Base-by-base conservation (phyloP, 53 echinoderm and acorn worm species). In the Echinarachnius parma region DNA sequence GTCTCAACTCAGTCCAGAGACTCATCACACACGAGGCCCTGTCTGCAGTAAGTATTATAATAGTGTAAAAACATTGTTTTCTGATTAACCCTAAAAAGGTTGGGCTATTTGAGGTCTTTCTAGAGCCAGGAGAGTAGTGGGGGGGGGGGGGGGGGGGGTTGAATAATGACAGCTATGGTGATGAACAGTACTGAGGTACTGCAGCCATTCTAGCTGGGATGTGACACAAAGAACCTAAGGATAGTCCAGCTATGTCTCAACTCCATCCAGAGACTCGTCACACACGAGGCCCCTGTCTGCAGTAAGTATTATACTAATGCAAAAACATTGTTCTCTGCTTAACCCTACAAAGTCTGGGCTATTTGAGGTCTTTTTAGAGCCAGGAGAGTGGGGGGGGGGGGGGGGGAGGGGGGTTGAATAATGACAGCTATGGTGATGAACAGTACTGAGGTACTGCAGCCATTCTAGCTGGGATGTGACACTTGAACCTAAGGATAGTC, bases 391-490 rank as follows among this genome's bases (percentile, higher is more conserved):
- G n/a, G n/a, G n/a, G n/a, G n/a, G n/a, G n/a, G n/a, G n/a, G n/a
- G n/a, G n/a, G 91, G n/a, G n/a, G n/a, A n/a, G n/a, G n/a, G n/a
- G n/a, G n/a, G n/a, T n/a, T n/a, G n/a, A n/a, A n/a, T n/a, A n/a
- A n/a, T n/a, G n/a, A n/a, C 61, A 91, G 91, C 91, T 18, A 70
- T 91, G 42, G 85, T 91, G 9, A 86, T 80, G 2, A 88, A 86
- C 54, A 91, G 91, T 36, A 87, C 87, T 7, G 91, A 91, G 57
- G 83, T 91, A 19, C 53, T 91, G 0, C 91, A 91, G 32, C 91
- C 91, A 13, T 91, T 91, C 53, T 59, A 87, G 53, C 77, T 91
- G 2, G 91, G 91, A 68, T 91, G 91, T 59, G 91, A 91, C 58
- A 91, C 91, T 10, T 83, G 76, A 91, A 91, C 39, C 79, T 91